phyloP scores from a whole-genome alignment of 2,113 vertebrate species.

The Piaya cayana region DNA sequence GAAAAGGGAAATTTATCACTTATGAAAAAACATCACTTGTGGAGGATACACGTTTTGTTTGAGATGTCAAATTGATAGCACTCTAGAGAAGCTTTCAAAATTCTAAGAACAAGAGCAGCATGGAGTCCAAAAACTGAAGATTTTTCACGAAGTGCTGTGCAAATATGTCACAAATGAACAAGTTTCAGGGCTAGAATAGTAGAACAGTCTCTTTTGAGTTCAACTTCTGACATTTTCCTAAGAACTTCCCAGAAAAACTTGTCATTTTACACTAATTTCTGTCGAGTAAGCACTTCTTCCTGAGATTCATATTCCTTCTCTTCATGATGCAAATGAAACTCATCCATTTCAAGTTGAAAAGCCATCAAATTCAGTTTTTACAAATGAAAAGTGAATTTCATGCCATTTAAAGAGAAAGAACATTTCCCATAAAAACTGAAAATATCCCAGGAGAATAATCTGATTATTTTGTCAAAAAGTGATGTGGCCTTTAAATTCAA shows the following conservation, averaged over 20 bases:
- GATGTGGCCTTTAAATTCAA: slow-evolving; percentile 4
- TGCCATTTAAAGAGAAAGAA: slow-evolving; percentile 28
- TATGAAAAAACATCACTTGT: not conserved
- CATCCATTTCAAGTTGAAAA: not conserved
- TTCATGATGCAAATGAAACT: not conserved
- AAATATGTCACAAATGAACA: not conserved
- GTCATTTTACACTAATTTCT: not conserved
- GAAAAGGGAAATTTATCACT: not conserved
- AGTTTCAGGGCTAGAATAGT: not conserved
- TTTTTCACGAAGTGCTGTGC: not conserved
- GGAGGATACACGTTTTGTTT: not conserved
- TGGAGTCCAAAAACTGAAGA: not conserved
- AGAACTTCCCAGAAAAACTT: not conserved
- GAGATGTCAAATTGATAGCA: not conserved
- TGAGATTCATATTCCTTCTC: not conserved
- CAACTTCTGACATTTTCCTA: not conserved
- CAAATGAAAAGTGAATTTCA: not conserved
- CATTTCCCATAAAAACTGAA: not conserved
- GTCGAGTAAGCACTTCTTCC: not conserved
- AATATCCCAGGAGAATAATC: not conserved
- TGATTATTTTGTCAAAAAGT: not conserved
- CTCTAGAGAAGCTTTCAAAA: not conserved
- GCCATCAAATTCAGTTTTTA: not conserved
- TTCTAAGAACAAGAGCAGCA: not conserved
- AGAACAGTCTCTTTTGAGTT: not conserved